Evolutionary conservation across 1,140 invertebrate species (phyloP).

Genomic region (Drosophila aff.): DNA sequence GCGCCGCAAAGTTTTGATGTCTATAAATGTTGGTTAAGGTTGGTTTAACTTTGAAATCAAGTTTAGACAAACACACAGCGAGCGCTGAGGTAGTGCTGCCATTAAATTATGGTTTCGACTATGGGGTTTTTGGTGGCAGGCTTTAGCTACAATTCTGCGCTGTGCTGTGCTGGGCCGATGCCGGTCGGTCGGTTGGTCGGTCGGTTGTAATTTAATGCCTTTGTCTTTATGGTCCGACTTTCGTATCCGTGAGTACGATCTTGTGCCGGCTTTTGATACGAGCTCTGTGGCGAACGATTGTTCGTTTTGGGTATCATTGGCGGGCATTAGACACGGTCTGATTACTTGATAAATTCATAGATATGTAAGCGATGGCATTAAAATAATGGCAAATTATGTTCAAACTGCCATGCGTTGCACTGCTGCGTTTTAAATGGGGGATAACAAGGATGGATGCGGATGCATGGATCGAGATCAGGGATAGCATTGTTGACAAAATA

Average conservation of each 20-base stretch:
- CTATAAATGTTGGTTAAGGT: constrained; percentile 82
- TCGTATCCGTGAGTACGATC: constrained; percentile 60
- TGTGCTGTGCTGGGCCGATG: constrained; percentile 3
- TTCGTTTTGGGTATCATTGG: constrained; percentile 68
- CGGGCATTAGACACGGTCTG: constrained; percentile 75
- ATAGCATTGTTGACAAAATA: neutral
- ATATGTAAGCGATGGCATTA: constrained; percentile 69
- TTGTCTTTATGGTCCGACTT: constrained; percentile 57
- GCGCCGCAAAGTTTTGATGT: constrained; percentile 65
- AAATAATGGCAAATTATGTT: constrained; percentile 67
- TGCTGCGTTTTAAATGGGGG: neutral
- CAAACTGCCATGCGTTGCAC: constrained; percentile 34
- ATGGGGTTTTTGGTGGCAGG: constrained; percentile 19
- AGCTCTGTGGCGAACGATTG: constrained; percentile 28
- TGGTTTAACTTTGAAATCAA: constrained; percentile 81
- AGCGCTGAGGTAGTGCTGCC: constrained; percentile 20
- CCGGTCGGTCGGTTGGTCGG: constrained; percentile 4
- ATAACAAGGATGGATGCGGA: constrained; percentile 9
- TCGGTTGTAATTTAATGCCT: constrained; percentile 72
- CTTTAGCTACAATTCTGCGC: constrained; percentile 52
- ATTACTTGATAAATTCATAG: constrained; percentile 77
- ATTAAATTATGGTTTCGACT: constrained; percentile 41
- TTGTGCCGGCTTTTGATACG: constrained; percentile 38
- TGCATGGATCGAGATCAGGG: constrained; percentile 5
- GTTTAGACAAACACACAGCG: constrained; percentile 60